A percentile compares a stretch with the other conserved stretches of the same genome.
These are phyloP conservation scores for Drosophila atroscutellata DNA, from an alignment of 2,888 invertebrate genomes.

Conservation along the genomic window DNA sequence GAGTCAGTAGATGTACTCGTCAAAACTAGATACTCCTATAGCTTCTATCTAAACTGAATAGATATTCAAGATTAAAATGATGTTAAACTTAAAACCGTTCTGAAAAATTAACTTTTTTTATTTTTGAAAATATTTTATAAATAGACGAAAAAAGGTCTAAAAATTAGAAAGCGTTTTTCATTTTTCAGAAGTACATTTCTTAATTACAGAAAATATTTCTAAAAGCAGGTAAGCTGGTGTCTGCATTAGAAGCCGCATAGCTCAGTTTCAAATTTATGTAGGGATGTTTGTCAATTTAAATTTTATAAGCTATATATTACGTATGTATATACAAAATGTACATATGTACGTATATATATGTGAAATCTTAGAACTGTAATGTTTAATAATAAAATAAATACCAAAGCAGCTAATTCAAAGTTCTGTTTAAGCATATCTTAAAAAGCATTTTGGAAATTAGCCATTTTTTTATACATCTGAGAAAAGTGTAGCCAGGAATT, in stretches of 20 bases:
- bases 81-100: not conserved
- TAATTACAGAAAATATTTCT: not conserved
- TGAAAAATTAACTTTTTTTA: too few relatives aligned
- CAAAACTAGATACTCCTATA: not conserved
- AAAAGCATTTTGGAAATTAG: not conserved
- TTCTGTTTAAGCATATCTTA: not conserved
- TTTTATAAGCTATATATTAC: not conserved
- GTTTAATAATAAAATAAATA: not conserved
- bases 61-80: not conserved
- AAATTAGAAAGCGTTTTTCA: too few relatives aligned
- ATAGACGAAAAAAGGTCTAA: fast-evolving
- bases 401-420: not conserved
- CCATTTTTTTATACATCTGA: not conserved
- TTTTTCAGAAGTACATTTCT: not conserved
- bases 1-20: not conserved
- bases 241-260: not conserved
- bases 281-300: not conserved
- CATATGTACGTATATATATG: not conserved
- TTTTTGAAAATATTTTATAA: not conserved
- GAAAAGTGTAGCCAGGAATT: not conserved
- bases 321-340: not conserved
- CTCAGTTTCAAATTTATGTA: not conserved
- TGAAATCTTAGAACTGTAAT: not conserved
- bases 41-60: not conserved
- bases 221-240: not conserved